Evolutionary conservation across 2,797 vertebrate genomes (phyloP).

Genomic region (Rhinella marina): DNA sequence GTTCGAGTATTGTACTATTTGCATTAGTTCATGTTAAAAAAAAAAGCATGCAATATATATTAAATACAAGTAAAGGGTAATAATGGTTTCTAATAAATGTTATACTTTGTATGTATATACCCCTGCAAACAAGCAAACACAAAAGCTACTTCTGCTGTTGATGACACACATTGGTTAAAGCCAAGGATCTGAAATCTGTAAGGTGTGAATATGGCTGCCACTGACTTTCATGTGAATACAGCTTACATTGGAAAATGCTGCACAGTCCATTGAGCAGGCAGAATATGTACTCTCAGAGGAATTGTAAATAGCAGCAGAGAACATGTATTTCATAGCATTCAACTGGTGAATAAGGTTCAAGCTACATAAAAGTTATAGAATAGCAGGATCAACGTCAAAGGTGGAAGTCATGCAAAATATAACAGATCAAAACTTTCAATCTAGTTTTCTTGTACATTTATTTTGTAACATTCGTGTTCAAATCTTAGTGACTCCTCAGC

Average conservation of each 20-base stretch:
- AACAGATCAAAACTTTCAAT: conserved; percentile 6
- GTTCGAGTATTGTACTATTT: neutral
- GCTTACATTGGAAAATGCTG: conserved; percentile 10
- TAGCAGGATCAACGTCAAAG: conserved; percentile 10
- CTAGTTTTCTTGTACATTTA: neutral
- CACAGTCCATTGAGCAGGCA: conserved; percentile 6
- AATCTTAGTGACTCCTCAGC: neutral
- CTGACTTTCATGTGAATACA: neutral
- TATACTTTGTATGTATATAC: neutral
- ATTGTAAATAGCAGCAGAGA: neutral
- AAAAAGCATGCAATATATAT: neutral
- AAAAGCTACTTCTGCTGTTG: conserved; percentile 29
- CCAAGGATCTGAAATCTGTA: conserved; percentile 30
- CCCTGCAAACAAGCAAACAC: neutral
- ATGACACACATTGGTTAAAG: conserved; percentile 40
- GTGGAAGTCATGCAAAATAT: conserved; percentile 8
- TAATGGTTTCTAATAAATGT: neutral
- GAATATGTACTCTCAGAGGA: conserved; percentile 14
- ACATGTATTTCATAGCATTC: conserved; percentile 31
- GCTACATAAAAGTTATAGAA: conserved; percentile 6
- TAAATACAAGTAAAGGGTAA: too few relatives aligned
- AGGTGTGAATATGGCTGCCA: conserved; percentile 14
- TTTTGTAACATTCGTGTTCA: neutral
- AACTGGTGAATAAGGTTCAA: neutral
- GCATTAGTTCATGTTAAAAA: neutral